A percentile compares a stretch with the other conserved stretches of the same genome.
phyloP scores from a whole-genome alignment of 2,888 invertebrate species.

The Fabriciana adippe region DNA sequence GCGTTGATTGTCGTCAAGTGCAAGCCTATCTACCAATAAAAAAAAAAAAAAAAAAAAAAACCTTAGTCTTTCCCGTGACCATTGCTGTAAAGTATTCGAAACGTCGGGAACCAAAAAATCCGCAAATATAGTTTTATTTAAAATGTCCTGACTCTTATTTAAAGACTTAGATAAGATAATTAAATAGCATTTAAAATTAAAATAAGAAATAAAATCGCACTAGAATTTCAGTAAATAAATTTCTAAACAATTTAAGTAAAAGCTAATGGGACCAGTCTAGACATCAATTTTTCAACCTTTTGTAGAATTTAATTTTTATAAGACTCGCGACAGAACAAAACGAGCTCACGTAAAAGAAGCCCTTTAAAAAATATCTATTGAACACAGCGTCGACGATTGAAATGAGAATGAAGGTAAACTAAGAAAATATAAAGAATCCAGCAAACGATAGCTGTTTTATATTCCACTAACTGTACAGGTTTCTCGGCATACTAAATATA shows the following conservation, averaged over 20 bases:
- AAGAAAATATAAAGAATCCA: conserved; percentile 36
- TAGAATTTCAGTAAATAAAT: background rate
- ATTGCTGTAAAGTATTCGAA: too few relatives aligned
- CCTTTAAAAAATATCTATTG: conserved; percentile 34
- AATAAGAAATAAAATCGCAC: too few relatives aligned
- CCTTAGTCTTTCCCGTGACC: too few relatives aligned
- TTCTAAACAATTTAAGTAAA: conserved; percentile 3
- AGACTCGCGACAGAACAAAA: conserved; percentile 28
- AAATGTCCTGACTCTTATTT: too few relatives aligned
- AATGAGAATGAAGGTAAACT: conserved; percentile 30
- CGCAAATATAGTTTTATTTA: too few relatives aligned
- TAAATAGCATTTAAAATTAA: too few relatives aligned
- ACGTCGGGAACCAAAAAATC: too few relatives aligned
- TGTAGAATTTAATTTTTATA: conserved; percentile 27
- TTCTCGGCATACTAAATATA: conserved; percentile 7
- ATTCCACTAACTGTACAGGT: conserved; percentile 22
- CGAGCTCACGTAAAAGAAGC: conserved; percentile 28
- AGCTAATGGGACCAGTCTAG: conserved; percentile 22
- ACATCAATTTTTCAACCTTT: conserved; percentile 23
- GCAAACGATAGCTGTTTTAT: conserved; percentile 23
- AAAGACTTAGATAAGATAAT: too few relatives aligned
- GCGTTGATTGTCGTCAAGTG: too few relatives aligned
- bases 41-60: too few relatives aligned
- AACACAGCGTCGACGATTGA: conserved; percentile 31
- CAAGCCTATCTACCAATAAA: too few relatives aligned